Evolutionary conservation across 1,140 invertebrate genomes (phyloP).

Genomic region (Sarcophaga bullata): DNA sequence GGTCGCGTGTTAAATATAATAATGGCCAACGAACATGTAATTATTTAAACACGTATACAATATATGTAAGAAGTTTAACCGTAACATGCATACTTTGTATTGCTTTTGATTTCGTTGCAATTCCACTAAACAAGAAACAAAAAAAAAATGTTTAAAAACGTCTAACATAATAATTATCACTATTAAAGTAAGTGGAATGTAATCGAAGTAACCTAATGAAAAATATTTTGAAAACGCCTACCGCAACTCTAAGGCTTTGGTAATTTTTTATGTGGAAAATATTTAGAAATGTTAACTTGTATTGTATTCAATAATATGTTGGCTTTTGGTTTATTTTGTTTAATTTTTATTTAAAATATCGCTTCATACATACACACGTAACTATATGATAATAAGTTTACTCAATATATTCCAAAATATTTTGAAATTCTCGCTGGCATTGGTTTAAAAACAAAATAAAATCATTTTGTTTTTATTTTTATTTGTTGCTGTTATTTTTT

Average conservation of each 20-base stretch:
- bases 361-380: too few relatives aligned
- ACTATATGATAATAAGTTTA: too few relatives aligned
- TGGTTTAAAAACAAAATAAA: neutral
- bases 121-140: neutral
- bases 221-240: too few relatives aligned
- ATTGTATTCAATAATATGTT: too few relatives aligned
- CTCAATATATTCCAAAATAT: neutral
- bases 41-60: slow-evolving; percentile 37
- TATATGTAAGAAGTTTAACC: slow-evolving; percentile 3
- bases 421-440: neutral
- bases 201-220: neutral
- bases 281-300: too few relatives aligned
- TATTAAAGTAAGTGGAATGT: slow-evolving; percentile 24
- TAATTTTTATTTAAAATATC: too few relatives aligned
- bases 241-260: too few relatives aligned
- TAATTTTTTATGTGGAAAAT: too few relatives aligned
- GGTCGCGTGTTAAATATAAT: slow-evolving; percentile 32
- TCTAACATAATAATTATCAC: slow-evolving; percentile 28
- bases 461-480: too few relatives aligned
- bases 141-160: neutral
- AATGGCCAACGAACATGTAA: slow-evolving; percentile 31
- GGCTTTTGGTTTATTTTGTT: too few relatives aligned
- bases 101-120: neutral
- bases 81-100: neutral
- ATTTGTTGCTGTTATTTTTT: too few relatives aligned